These are phyloP conservation scores for Sycophila texana DNA, from an alignment of 2,888 invertebrate genomes.

Conservation along the genomic window DNA sequence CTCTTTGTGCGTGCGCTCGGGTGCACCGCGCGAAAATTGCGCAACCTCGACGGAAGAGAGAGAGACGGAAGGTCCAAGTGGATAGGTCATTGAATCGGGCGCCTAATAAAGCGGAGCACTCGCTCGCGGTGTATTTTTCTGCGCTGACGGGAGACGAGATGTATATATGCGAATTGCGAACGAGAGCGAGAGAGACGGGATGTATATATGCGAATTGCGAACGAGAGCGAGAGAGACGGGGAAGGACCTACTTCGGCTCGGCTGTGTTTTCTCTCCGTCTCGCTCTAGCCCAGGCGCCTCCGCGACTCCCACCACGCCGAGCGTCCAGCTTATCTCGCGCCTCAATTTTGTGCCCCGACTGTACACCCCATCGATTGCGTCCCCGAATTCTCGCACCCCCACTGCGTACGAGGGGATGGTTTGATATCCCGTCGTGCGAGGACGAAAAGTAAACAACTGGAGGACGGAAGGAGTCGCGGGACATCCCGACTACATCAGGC, in stretches of 20 bases:
- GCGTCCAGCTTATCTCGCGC: conserved; percentile 12
- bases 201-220: too few relatives aligned
- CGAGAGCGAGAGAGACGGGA: conserved; percentile 4
- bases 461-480: not conserved
- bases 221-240: conserved; percentile 3
- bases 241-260: conserved; percentile 34
- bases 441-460: not conserved
- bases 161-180: not conserved
- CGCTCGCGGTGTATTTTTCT: too few relatives aligned
- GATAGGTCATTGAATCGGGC: too few relatives aligned
- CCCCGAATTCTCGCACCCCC: too few relatives aligned
- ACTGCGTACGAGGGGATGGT: too few relatives aligned
- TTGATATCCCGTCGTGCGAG: too few relatives aligned
- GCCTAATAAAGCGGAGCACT: too few relatives aligned
- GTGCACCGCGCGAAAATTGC: conserved; percentile 5
- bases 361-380: too few relatives aligned
- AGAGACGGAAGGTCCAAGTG: not conserved
- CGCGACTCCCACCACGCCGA: not conserved
- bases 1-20: not conserved
- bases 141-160: not conserved
- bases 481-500: not conserved
- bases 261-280: conserved; percentile 49
- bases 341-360: too few relatives aligned
- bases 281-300: conserved; percentile 22
- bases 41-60: not conserved